Base-by-base conservation (phyloP, 2,113 vertebrate species). In the Oncorhynchus kisutch region DNA sequence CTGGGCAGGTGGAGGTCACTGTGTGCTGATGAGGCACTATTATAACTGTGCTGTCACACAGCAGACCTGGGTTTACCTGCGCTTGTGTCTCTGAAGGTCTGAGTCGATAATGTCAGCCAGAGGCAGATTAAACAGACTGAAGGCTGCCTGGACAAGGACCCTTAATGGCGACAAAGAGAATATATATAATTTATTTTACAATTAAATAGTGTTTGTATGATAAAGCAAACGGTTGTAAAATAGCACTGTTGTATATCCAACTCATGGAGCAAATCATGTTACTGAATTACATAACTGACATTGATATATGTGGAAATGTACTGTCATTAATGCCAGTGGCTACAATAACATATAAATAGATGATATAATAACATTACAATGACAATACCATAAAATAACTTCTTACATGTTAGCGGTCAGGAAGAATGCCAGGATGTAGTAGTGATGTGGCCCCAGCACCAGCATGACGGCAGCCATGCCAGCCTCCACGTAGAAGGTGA, bases 51-150 rank as follows among this genome's bases (percentile, higher is more conserved):
- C 49, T 13, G n/a, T 54, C 18, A 57, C 51, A 78, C 67, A 70
- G n/a, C 18, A 70, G 20, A 24, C 68, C 39, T 22, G n/a, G 18
- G 87, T 89, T 78, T 92, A 97, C 96, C 94, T 95, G 85, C 92
- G 87, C 54, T 94, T 95, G 91, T 96, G 90, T 77, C 90, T 96
- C 72, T 94, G 88, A 76, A 96, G 79, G 89, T 97, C 95, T 67
- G 88, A 92, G 87, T 97, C 94, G 5, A 96, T 87, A 82, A 97
- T 94, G 84, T 97, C 97, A 82, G 95, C 95, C 90, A 98, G 82
- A 29, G 96, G 96, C 85, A 98, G 88, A 68, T 94, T 91, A 86
- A 99, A 98, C 66, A 98, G 92, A 86, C 94, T 96, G 88, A 95
- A 97, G 3, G 94, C 83, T 73, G 95, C 94, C 69, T 96, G 94